Evolutionary conservation across 2,888 invertebrate species (phyloP), one percentile per base, ranked within the genome.

Genomic region (Sarcophaga caerulescens): DNA sequence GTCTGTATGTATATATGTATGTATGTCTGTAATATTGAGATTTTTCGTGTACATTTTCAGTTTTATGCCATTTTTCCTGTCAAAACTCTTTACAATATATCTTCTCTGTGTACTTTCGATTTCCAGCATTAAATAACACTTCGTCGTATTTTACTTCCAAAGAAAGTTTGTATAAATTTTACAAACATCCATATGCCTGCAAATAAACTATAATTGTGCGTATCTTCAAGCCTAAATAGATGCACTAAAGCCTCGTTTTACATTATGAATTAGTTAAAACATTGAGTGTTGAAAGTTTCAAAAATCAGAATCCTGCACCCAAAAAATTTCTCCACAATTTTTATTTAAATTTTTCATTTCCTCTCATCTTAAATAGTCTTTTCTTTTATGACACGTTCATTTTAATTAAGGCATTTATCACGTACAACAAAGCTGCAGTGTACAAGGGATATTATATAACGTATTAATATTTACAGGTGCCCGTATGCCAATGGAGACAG

Each of bases 391-490:
- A 10, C 8, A 35, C 3, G 3, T 35, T 35, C 1, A 35, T 35
- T 35, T 35, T 35, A 35, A 35, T 35, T 35, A 6, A 35, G 6
- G 35, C 0, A 35, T 35, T 35, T 2, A 35, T 10, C 35, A 2
- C 8, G 35, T 35, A 35, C 8, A 35, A 35, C 35, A 35, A 2
- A 0, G 35, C 1, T 8, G 35, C 8, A 10, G 8, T 35, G 35
- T 35, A 35, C 35, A 19, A 19, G 17, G 21, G 17, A 5, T 57
- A 57, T 76, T 76, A 77, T 62, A 77, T 77, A 69, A 68, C 59
- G 21, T 25, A 21, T 21, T 59, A 68, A 77, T 77, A 69, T 69
- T 69, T 62, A 14, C 69, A 77, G 69, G 69, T 47, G 25, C 68
- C 62, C 52, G 21, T 35, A 65, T 73, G 47, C 3, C 3, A 14